Conservation (phyloP, 1,140 invertebrate species). For the Listronotus oregonensis region DNA sequence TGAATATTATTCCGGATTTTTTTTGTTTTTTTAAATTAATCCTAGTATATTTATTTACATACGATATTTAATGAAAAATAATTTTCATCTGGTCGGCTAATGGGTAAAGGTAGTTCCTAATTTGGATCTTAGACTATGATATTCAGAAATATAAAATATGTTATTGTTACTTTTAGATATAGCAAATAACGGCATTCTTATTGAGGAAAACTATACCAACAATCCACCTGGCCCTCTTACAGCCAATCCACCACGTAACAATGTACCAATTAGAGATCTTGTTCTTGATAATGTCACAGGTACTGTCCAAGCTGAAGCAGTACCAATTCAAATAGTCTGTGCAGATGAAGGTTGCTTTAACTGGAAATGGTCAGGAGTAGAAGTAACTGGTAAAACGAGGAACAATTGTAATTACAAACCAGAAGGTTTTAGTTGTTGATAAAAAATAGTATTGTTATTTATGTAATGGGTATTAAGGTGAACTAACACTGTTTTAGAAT, state of each 20-base stretch:
- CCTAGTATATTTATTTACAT: too few species aligned
- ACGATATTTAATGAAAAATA: too few species aligned
- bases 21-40: too few species aligned
- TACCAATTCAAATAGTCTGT: constrained; percentile 17
- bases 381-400: constrained; percentile 2
- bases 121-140: too few species aligned
- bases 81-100: too few species aligned
- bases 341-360: constrained; percentile 20
- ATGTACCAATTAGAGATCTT: constrained; percentile 11
- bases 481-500: too few species aligned
- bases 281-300: constrained; percentile 4
- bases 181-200: constrained; percentile 6
- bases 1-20: too few species aligned
- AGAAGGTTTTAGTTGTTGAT: constrained; percentile 2
- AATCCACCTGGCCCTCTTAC: not conserved
- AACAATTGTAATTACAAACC: constrained; percentile 21
- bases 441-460: too few species aligned
- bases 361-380: constrained; percentile 8
- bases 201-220: constrained; percentile 17
- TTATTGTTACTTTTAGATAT: not conserved
- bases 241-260: not conserved
- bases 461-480: too few species aligned
- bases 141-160: too few species aligned
- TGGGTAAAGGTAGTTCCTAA: too few species aligned
- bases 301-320: not conserved